A percentile compares a stretch with the other conserved stretches of the same genome.
Evolutionary conservation across 2,797 vertebrate species (phyloP).

Genomic region (Alosa sapidissima): DNA sequence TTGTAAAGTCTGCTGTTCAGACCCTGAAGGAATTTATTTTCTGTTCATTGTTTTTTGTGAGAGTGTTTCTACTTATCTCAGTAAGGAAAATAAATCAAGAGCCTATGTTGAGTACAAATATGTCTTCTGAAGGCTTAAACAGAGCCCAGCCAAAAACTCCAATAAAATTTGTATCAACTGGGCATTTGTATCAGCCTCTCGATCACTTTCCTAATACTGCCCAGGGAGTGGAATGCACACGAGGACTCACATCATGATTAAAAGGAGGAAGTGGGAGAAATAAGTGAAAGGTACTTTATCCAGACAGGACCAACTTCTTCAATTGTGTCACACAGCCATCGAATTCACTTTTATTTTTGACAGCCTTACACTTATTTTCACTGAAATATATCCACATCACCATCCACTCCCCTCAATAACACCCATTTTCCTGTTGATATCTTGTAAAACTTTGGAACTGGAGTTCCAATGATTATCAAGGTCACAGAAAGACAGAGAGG

Average conservation of each 20-base stretch:
- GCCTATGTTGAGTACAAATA: no score
- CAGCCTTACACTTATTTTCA: neutral
- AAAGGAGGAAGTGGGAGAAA: neutral
- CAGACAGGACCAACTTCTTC: neutral
- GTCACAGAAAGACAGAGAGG: neutral
- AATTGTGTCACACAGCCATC: neutral
- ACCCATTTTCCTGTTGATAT: neutral
- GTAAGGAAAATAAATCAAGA: no score
- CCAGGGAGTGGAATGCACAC: neutral
- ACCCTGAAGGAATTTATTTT: no score
- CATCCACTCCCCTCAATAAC: neutral
- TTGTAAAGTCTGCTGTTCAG: no score
- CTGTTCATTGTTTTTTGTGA: no score
- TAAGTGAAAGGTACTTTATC: neutral
- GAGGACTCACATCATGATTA: neutral
- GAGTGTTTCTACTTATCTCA: no score
- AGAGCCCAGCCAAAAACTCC: no score
- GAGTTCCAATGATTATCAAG: neutral
- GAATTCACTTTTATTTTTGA: neutral
- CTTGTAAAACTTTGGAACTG: neutral
- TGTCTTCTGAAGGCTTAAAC: no score
- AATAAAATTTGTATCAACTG: no score
- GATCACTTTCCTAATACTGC: neutral
- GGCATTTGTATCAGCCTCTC: no score
- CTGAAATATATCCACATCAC: neutral